Percentiles rank a stretch among this genome's conserved stretches.
These are phyloP conservation scores for Borostomias antarcticus DNA, from an alignment of 2,797 vertebrate genomes.

Conservation along the genomic window DNA sequence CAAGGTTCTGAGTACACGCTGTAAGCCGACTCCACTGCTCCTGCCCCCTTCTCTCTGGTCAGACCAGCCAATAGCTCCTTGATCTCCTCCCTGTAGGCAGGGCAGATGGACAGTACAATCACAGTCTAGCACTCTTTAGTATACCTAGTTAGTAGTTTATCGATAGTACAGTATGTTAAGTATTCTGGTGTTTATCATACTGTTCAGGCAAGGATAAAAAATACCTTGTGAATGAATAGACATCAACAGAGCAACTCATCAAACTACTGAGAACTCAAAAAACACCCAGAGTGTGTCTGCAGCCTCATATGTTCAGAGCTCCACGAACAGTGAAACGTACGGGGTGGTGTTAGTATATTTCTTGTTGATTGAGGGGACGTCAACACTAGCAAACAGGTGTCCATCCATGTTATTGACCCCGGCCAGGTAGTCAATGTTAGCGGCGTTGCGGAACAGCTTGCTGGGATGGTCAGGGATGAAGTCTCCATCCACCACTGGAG, in stretches of 20 bases:
- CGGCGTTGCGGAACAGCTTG: conserved; percentile 77
- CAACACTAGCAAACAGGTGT: conserved; percentile 79
- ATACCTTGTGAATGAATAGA: no score
- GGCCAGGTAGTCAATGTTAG: conserved; percentile 80
- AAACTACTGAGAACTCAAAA: no score
- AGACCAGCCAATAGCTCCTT: conserved; percentile 69
- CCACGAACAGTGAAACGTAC: no score
- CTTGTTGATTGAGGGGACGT: conserved; percentile 78
- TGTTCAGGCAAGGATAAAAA: no score
- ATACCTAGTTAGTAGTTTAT: no score
- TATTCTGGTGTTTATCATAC: no score
- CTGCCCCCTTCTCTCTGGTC: conserved; percentile 67
- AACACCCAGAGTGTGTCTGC: no score
- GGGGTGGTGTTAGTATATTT: conserved; percentile 40
- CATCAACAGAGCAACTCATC: no score
- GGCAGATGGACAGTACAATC: no score
- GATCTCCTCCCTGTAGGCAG: conserved; percentile 67
- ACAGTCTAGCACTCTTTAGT: no score
- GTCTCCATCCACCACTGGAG: conserved; percentile 84
- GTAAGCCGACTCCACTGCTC: conserved; percentile 54
- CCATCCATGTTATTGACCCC: conserved; percentile 87
- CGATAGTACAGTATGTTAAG: no score
- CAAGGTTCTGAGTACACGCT: conserved; percentile 74
- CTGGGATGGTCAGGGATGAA: conserved; percentile 80
- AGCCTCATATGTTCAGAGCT: no score